Evolutionary conservation across 2,797 vertebrate species (phyloP).

Genomic region (Cryptoblepharus egeriae): DNA sequence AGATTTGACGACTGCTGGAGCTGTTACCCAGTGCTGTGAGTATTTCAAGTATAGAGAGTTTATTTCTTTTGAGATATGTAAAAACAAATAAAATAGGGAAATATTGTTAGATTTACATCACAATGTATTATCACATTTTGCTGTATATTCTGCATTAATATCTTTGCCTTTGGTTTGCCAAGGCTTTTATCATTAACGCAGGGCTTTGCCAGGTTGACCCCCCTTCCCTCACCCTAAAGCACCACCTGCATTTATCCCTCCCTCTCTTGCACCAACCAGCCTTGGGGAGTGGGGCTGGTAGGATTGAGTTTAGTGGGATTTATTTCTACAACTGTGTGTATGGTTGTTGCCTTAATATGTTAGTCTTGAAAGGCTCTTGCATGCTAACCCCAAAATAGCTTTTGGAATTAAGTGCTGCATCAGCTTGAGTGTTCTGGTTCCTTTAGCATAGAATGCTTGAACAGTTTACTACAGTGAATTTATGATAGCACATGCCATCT

Average conservation of each 20-base stretch:
- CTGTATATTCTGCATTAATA: neutral
- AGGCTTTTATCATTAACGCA: neutral
- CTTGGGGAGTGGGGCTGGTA: too few relatives aligned
- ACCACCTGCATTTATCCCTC: too few relatives aligned
- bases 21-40: conserved; percentile 98
- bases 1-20: conserved; percentile 93
- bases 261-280: too few relatives aligned
- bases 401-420: neutral
- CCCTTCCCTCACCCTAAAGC: too few relatives aligned
- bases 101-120: neutral
- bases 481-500: neutral
- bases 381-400: neutral
- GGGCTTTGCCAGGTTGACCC: neutral
- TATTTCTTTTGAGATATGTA: too few relatives aligned
- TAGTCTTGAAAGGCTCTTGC: neutral
- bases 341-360: neutral
- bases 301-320: too few relatives aligned
- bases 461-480: neutral
- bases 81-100: neutral
- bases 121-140: neutral
- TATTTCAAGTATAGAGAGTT: too few relatives aligned
- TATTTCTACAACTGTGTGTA: too few relatives aligned
- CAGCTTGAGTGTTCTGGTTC: neutral
- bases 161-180: neutral
- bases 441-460: neutral